phyloP scores from a whole-genome alignment of 2,797 vertebrate species.

The Dicrostonyx torquatus region DNA sequence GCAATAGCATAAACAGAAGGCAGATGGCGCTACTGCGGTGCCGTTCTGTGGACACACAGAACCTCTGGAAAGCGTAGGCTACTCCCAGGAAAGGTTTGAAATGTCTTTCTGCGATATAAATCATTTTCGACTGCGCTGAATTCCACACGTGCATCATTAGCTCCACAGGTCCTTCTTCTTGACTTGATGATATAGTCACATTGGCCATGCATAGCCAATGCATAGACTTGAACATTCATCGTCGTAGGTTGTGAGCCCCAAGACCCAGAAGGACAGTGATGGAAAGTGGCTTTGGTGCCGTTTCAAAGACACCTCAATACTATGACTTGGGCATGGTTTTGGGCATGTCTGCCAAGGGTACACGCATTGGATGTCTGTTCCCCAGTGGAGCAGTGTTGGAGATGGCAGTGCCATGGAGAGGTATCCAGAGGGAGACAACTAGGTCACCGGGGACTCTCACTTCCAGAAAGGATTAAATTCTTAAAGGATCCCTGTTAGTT shows the following conservation, averaged over 20 bases:
- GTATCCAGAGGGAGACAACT: background rate
- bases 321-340: background rate
- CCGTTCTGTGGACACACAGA: background rate
- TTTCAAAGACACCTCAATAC: background rate
- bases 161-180: background rate
- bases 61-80: background rate
- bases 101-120: background rate
- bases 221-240: background rate
- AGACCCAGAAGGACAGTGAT: background rate
- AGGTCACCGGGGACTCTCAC: background rate
- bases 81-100: background rate
- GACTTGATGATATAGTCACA: background rate
- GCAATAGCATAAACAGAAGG: constrained; percentile 43
- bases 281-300: background rate
- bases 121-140: constrained; percentile 34
- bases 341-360: background rate
- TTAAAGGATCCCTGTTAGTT: background rate
- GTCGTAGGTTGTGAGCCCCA: background rate
- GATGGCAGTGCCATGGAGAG: background rate
- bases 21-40: background rate
- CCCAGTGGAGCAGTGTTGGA: background rate
- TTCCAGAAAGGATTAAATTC: background rate
- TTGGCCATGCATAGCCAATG: background rate
- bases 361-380: background rate
- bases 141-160: background rate